These are phyloP conservation scores for Anabacerthia variegaticeps DNA, from an alignment of 2,797 vertebrate genomes.

Conservation along the genomic window DNA sequence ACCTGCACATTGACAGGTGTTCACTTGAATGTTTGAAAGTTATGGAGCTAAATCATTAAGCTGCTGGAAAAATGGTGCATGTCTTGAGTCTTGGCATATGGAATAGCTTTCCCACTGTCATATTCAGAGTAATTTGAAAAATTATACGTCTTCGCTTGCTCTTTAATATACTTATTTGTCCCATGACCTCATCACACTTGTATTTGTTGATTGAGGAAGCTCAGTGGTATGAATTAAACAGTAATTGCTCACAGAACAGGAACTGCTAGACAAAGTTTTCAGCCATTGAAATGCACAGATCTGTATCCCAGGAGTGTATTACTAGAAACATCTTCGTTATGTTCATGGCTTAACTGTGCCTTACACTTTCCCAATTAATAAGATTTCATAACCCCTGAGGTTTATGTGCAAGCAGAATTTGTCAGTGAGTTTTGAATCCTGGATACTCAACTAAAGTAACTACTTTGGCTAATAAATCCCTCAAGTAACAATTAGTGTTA, in stretches of 20 bases:
- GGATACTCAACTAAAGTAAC: conserved; percentile 21
- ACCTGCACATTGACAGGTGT: conserved; percentile 58
- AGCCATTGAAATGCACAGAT: conserved; percentile 38
- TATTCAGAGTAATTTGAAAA: conserved; percentile 70
- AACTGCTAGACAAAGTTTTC: conserved; percentile 19
- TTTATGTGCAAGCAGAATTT: conserved; percentile 54
- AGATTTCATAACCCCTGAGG: conserved; percentile 59
- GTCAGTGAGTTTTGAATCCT: conserved; percentile 47
- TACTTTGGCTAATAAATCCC: conserved; percentile 67
- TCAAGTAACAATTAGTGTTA: conserved; percentile 70
- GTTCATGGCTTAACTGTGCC: conserved; percentile 30
- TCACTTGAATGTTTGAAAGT: conserved; percentile 60
- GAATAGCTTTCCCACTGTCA: conserved; percentile 46
- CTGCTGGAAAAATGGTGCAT: conserved; percentile 58
- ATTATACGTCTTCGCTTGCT: conserved; percentile 65
- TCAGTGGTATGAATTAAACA: conserved; percentile 61
- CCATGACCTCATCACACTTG: conserved; percentile 57
- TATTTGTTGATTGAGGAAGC: conserved; percentile 54
- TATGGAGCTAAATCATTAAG: conserved; percentile 47
- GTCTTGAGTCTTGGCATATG: conserved; percentile 53
- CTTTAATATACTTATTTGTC: conserved; percentile 71
- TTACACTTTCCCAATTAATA: conserved; percentile 57
- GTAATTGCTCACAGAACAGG: conserved; percentile 13
- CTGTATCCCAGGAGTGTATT: conserved; percentile 37
- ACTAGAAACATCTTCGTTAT: conserved; percentile 27